These are phyloP conservation scores for Cotesia vestalis DNA, from an alignment of 1,140 invertebrate genomes.

Conservation along the genomic window DNA sequence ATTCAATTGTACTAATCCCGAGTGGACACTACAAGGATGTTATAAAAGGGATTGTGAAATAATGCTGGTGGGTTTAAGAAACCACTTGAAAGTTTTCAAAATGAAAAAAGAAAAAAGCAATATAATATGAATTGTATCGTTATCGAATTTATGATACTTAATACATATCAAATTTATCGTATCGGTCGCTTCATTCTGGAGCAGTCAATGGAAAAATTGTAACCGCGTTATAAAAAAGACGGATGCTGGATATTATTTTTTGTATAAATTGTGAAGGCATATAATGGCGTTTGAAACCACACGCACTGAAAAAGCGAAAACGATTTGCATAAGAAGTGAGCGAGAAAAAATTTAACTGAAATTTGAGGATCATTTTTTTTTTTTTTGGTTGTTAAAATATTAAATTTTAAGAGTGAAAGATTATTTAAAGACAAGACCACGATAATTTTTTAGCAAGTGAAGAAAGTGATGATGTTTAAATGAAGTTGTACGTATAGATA, in stretches of 20 bases:
- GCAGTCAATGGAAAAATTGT: conserved; percentile 19
- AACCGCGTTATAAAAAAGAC: conserved; percentile 4
- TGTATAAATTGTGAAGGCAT: no score
- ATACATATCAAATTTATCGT: background rate
- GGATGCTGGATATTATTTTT: background rate
- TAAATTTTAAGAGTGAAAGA: no score
- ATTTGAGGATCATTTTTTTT: no score
- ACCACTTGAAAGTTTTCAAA: background rate
- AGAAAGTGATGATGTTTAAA: no score
- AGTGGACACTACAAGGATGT: conserved; percentile 10
- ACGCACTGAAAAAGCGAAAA: background rate
- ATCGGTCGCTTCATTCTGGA: background rate
- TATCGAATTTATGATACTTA: conserved; percentile 21
- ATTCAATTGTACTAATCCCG: conserved; percentile 26
- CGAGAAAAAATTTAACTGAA: no score
- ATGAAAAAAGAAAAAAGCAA: background rate
- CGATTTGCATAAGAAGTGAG: no score
- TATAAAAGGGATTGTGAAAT: conserved; percentile 15
- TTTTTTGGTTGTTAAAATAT: no score
- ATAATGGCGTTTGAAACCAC: background rate
- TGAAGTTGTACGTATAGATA: no score
- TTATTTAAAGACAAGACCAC: no score
- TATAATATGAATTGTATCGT: conserved; percentile 21
- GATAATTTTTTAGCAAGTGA: no score
- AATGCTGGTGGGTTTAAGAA: background rate